Percentiles rank a stretch among this genome's conserved stretches.
Conservation (phyloP, 2,113 vertebrate genomes). For the Pteropus alecto region DNA sequence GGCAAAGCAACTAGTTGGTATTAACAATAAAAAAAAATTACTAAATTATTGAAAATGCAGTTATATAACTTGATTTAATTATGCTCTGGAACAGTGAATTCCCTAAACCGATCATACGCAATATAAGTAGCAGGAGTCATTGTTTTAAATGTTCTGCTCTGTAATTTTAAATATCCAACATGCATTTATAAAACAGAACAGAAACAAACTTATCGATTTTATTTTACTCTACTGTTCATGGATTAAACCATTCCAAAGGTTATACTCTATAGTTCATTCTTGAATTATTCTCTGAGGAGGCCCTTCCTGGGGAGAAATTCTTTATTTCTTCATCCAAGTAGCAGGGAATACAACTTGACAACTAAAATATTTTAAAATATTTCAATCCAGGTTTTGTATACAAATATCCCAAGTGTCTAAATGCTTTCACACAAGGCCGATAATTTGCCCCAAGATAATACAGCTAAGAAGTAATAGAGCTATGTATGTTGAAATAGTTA, state of each 20-base stretch:
- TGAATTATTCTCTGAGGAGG: constrained; percentile 33
- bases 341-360: constrained; percentile 16
- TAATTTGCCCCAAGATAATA: constrained; percentile 11
- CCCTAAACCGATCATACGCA: constrained; percentile 28
- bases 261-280: constrained; percentile 1
- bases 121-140: neutral
- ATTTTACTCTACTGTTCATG: neutral
- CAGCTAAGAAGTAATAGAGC: neutral
- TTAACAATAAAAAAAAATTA: constrained; percentile 33
- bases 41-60: constrained; percentile 33
- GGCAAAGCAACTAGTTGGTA: constrained; percentile 43
- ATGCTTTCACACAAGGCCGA: neutral
- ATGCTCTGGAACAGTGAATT: constrained; percentile 38
- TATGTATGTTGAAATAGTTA: neutral
- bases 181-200: neutral
- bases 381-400: neutral
- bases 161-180: constrained; percentile 41
- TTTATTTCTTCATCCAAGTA: constrained; percentile 48
- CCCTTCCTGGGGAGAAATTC: constrained; percentile 15
- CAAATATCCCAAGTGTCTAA: constrained; percentile 30
- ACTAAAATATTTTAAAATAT: constrained; percentile 34
- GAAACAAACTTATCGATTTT: neutral
- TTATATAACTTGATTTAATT: constrained; percentile 52
- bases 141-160: constrained; percentile 27
- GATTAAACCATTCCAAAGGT: constrained; percentile 45